phyloP scores from a whole-genome alignment of 1,140 invertebrate genomes.

The Hylaeus anthracinus region DNA sequence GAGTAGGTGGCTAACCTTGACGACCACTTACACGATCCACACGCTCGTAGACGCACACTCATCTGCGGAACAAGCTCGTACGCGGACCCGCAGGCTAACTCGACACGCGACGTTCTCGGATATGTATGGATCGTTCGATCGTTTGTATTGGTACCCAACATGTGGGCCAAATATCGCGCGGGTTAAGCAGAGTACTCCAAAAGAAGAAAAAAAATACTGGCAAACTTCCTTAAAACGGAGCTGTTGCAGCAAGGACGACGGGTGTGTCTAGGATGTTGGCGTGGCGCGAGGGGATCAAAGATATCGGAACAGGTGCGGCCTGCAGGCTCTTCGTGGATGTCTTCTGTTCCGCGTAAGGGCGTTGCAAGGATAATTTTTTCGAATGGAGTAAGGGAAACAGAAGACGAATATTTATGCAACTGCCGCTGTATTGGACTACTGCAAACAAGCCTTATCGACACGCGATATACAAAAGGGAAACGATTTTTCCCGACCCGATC shows the following conservation, averaged over 20 bases:
- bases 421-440: not conserved
- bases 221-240: conserved; percentile 39
- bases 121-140: not conserved
- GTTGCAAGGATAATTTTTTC: conserved; percentile 17
- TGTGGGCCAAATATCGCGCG: conserved; percentile 49
- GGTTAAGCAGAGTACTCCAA: too few relatives aligned
- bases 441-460: conserved; percentile 10
- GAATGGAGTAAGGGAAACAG: not conserved
- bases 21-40: conserved; percentile 62
- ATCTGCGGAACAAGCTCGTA: not conserved
- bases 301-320: conserved; percentile 56
- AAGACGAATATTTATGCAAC: not conserved
- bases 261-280: conserved; percentile 55
- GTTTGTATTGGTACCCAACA: conserved; percentile 32
- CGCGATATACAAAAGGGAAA: conserved; percentile 17
- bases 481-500: conserved; percentile 12
- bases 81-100: not conserved
- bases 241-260: conserved; percentile 22
- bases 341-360: conserved; percentile 11
- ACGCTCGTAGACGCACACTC: conserved; percentile 19
- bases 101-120: not conserved
- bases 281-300: conserved; percentile 32
- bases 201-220: conserved; percentile 11
- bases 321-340: conserved; percentile 4
- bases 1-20: conserved; percentile 77